Conservation (phyloP, 2,888 invertebrate species). For the Caenorhabditis sp. region DNA sequence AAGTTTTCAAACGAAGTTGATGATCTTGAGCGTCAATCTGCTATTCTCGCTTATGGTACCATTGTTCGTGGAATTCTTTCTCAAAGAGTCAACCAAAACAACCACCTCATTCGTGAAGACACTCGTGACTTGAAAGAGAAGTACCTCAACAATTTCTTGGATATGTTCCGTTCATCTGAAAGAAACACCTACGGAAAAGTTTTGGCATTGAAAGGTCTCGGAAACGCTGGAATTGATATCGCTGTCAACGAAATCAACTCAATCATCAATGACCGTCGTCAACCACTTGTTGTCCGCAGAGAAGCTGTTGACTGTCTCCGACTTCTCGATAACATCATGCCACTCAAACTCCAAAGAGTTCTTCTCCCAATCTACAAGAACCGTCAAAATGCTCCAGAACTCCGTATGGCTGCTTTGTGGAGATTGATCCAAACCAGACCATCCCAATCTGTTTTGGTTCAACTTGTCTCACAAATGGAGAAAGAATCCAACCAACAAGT, state of each 20-base stretch:
- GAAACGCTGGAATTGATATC: constrained; percentile 64
- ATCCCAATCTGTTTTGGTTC: constrained; percentile 50
- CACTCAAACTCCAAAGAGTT: constrained; percentile 43
- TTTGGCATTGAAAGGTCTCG: constrained; percentile 63
- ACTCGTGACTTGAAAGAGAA: constrained; percentile 30
- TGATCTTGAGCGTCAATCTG: constrained; percentile 43
- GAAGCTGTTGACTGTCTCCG: constrained; percentile 65
- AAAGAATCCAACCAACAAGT: constrained; percentile 59
- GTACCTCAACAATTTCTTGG: constrained; percentile 40
- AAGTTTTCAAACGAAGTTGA: constrained; percentile 19
- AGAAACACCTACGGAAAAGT: constrained; percentile 61
- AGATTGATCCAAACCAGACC: constrained; percentile 58
- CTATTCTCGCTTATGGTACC: constrained; percentile 45
- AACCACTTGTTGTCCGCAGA: constrained; percentile 51
- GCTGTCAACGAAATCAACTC: constrained; percentile 55
- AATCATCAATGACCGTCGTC: constrained; percentile 54
- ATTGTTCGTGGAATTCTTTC: constrained; percentile 37
- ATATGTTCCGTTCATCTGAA: constrained; percentile 42
- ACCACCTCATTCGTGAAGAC: constrained; percentile 38
- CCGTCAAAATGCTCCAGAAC: constrained; percentile 50
- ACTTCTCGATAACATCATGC: constrained; percentile 38
- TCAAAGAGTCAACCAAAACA: constrained; percentile 5
- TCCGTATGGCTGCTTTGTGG: constrained; percentile 60
- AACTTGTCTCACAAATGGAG: constrained; percentile 52
- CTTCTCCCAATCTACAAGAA: constrained; percentile 64